These are phyloP conservation scores for Buathra laborator DNA, from an alignment of 2,888 invertebrate species.

Conservation along the genomic window DNA sequence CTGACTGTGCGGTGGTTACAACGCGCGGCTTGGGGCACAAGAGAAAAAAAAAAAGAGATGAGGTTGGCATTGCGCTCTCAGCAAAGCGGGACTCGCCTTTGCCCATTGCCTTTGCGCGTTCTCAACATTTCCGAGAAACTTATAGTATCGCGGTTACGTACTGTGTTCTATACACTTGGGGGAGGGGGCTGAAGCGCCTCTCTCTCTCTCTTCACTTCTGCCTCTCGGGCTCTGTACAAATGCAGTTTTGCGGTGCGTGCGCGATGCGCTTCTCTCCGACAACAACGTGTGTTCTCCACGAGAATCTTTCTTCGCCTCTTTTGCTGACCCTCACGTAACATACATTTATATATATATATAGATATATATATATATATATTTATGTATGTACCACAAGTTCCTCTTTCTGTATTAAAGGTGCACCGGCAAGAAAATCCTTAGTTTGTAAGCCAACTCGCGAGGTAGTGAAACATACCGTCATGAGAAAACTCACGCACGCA, in stretches of 20 bases:
- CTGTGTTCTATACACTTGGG: slow-evolving; percentile 21
- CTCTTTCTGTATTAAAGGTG: not conserved
- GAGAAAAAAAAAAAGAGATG: slow-evolving; percentile 37
- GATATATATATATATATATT: not conserved
- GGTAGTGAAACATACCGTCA: not conserved
- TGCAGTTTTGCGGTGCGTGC: slow-evolving; percentile 35
- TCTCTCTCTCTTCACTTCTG: slow-evolving; percentile 36
- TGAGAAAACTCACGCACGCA: slow-evolving; percentile 42
- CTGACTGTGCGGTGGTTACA: slow-evolving; percentile 52
- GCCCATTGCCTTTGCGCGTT: slow-evolving; percentile 49
- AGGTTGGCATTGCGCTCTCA: slow-evolving; percentile 17
- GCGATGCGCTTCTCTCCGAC: slow-evolving; percentile 37
- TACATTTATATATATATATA: not conserved
- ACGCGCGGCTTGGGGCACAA: slow-evolving; percentile 29
- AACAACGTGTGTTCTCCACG: slow-evolving; percentile 29
- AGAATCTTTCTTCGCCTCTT: slow-evolving; percentile 55
- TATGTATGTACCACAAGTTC: slow-evolving; percentile 8
- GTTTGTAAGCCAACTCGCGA: not conserved
- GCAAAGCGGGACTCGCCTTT: slow-evolving; percentile 45
- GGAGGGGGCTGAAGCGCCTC: slow-evolving; percentile 16
- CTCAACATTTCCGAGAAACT: slow-evolving; percentile 66
- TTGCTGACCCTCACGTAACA: slow-evolving; percentile 19
- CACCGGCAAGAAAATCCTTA: not conserved
- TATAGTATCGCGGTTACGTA: slow-evolving; percentile 67
- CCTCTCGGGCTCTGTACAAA: slow-evolving; percentile 36